Conservation (phyloP, 2,888 invertebrate species). For the Bellardia pandia region DNA sequence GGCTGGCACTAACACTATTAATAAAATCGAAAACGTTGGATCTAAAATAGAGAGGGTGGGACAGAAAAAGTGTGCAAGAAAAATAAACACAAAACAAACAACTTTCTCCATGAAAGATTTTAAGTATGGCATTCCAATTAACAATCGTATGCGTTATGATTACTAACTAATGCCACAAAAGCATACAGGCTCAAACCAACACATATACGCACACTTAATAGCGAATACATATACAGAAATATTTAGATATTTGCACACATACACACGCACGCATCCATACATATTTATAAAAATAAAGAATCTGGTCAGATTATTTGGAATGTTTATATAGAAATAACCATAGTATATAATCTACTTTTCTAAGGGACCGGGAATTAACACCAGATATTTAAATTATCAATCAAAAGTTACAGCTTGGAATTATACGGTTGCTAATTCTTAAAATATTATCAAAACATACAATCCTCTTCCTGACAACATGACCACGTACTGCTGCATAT, state of each 20-base stretch:
- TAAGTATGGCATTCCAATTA: conserved; percentile 49
- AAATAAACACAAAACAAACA: conserved; percentile 18
- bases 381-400: too few relatives aligned
- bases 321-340: too few relatives aligned
- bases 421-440: too few relatives aligned
- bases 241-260: neutral
- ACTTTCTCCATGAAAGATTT: conserved; percentile 34
- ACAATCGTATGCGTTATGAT: conserved; percentile 38
- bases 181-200: neutral
- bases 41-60: neutral
- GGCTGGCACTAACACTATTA: conserved; percentile 30
- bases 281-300: neutral
- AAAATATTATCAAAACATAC: neutral
- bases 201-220: neutral
- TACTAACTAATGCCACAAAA: conserved; percentile 45
- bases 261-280: too few relatives aligned
- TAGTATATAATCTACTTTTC: too few relatives aligned
- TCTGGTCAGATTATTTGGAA: neutral
- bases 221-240: neutral
- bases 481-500: neutral
- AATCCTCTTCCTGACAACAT: too few relatives aligned
- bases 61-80: neutral
- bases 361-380: too few relatives aligned
- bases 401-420: too few relatives aligned
- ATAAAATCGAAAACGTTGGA: conserved; percentile 28